A percentile compares a stretch with the other conserved stretches of the same genome.
These are phyloP conservation scores for Zosterops borbonicus DNA, from an alignment of 2,113 vertebrate genomes.

Conservation along the genomic window DNA sequence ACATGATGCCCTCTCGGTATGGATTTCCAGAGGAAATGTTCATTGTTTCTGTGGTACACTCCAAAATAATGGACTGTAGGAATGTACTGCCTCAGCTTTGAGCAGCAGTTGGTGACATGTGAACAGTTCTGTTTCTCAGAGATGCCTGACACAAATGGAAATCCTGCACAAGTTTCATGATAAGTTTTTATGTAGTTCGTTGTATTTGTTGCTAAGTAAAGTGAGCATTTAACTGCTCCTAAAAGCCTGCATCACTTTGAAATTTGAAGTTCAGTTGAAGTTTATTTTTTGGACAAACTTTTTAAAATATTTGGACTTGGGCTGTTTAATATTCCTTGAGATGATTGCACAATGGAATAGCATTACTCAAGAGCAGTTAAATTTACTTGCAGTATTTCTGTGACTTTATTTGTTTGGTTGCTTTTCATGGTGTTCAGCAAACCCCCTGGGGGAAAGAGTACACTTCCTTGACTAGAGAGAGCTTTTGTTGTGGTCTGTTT, in stretches of 20 bases:
- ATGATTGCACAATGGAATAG: background rate
- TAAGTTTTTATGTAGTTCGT: background rate
- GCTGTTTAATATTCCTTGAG: background rate
- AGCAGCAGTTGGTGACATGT: background rate
- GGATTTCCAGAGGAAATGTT: background rate
- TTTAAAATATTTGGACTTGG: background rate
- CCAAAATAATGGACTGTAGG: background rate
- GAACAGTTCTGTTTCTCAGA: background rate
- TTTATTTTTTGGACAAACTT: background rate
- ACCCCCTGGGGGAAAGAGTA: background rate
- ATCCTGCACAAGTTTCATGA: background rate
- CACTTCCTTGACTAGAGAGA: background rate
- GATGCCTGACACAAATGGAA: background rate
- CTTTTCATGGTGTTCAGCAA: background rate
- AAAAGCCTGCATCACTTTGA: background rate
- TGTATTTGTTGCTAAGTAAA: background rate
- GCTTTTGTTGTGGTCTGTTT: background rate
- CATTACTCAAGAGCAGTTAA: background rate
- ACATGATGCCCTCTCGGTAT: slow-evolving; percentile 83
- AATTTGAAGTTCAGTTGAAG: background rate
- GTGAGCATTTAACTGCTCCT: background rate
- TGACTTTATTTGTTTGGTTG: background rate
- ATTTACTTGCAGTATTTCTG: background rate
- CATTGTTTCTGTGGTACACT: fast-evolving
- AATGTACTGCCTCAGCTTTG: background rate